Evolutionary conservation across 2,797 vertebrate species (phyloP).

Genomic region (Pteronotus mesoamericanus): DNA sequence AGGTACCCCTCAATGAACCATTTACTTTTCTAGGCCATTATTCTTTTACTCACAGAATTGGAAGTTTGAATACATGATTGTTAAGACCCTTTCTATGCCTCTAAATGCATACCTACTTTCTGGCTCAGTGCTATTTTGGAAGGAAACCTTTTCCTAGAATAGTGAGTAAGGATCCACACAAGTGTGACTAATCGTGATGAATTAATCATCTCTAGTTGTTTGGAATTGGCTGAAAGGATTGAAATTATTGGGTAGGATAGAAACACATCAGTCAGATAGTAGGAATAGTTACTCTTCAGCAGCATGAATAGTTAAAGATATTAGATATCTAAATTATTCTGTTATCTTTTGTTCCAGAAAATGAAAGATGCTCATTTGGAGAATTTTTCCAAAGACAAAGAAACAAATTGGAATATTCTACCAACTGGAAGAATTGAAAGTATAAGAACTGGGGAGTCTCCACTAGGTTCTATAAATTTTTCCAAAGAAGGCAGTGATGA

Average conservation of each 20-base stretch:
- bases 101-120: neutral
- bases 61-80: neutral
- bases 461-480: neutral
- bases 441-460: constrained; percentile 3
- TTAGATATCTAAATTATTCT: constrained; percentile 6
- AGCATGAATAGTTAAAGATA: neutral
- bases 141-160: neutral
- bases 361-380: constrained; percentile 56
- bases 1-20: neutral
- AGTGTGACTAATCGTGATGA: neutral
- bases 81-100: neutral
- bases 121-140: neutral
- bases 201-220: neutral
- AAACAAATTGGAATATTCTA: constrained; percentile 6
- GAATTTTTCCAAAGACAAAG: constrained; percentile 51
- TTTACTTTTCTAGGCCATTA: neutral
- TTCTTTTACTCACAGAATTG: neutral
- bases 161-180: neutral
- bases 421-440: constrained; percentile 48
- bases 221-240: neutral
- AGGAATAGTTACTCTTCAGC: neutral
- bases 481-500: neutral
- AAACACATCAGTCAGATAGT: neutral
- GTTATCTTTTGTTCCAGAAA: constrained; percentile 68
- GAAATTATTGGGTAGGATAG: neutral